Evolutionary conservation across 1,140 invertebrate species (phyloP).

Genomic region (Patella vulgata): DNA sequence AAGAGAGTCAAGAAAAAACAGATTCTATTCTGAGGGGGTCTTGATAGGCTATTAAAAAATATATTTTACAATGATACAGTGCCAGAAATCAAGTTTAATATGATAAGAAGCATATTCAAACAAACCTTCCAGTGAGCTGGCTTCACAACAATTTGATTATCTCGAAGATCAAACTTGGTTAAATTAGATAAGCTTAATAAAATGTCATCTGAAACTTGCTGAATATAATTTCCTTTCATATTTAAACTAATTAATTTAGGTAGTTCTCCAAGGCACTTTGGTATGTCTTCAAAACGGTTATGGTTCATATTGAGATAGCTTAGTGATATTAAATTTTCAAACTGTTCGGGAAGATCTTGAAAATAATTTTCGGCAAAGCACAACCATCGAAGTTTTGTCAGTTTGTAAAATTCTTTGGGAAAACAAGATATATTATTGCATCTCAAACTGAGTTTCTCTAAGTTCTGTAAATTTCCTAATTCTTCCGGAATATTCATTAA

Average conservation of each 20-base stretch:
- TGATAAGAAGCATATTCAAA: no score
- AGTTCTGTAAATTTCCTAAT: conserved; percentile 48
- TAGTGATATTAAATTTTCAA: conserved; percentile 44
- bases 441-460: conserved; percentile 53
- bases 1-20: no score
- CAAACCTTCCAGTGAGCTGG: conserved; percentile 59
- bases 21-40: no score
- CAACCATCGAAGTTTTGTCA: conserved; percentile 53
- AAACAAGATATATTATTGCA: conserved; percentile 46
- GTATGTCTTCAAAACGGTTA: conserved; percentile 51
- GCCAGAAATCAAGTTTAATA: no score
- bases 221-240: conserved; percentile 49
- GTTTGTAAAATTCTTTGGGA: conserved; percentile 44
- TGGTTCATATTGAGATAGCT: conserved; percentile 55
- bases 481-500: conserved; percentile 48
- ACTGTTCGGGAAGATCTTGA: conserved; percentile 41
- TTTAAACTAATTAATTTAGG: conserved; percentile 40
- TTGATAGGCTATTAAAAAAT: no score
- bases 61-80: no score
- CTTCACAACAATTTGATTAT: conserved; percentile 45
- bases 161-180: conserved; percentile 56
- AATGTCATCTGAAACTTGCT: conserved; percentile 46
- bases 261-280: conserved; percentile 47
- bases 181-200: conserved; percentile 51
- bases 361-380: conserved; percentile 57